These are phyloP conservation scores for Arctopsyche grandis DNA, from an alignment of 1,140 invertebrate species.

Conservation along the genomic window DNA sequence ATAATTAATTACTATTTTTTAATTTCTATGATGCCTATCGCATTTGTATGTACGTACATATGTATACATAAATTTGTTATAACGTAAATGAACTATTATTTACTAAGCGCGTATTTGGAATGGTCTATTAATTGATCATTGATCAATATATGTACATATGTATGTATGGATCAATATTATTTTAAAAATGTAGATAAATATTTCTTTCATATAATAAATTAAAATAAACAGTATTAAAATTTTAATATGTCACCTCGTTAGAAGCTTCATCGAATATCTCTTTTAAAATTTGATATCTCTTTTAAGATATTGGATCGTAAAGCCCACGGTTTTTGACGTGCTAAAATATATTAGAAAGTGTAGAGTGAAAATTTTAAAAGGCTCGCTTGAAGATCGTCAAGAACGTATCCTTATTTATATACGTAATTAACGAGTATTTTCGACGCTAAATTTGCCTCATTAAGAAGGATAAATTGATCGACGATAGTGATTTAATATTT, in stretches of 20 bases:
- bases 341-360: conserved; percentile 5
- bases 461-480: too few species aligned
- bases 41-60: background rate
- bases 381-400: background rate
- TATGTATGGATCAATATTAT: background rate
- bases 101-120: too few species aligned
- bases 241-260: background rate
- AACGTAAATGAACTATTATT: background rate
- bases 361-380: background rate
- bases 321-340: background rate
- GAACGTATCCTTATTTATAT: conserved; percentile 1
- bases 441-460: too few species aligned
- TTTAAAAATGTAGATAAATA: background rate
- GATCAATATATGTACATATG: background rate
- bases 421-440: background rate
- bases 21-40: background rate
- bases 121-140: background rate
- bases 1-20: background rate
- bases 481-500: too few species aligned
- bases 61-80: background rate
- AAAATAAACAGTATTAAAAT: background rate
- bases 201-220: background rate
- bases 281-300: conserved; percentile 11
- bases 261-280: conserved; percentile 6
- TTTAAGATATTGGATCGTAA: background rate